Evolutionary conservation across 2,113 vertebrate genomes (phyloP), one percentile per base, ranked within the genome.

Genomic region (Numenius arquata): DNA sequence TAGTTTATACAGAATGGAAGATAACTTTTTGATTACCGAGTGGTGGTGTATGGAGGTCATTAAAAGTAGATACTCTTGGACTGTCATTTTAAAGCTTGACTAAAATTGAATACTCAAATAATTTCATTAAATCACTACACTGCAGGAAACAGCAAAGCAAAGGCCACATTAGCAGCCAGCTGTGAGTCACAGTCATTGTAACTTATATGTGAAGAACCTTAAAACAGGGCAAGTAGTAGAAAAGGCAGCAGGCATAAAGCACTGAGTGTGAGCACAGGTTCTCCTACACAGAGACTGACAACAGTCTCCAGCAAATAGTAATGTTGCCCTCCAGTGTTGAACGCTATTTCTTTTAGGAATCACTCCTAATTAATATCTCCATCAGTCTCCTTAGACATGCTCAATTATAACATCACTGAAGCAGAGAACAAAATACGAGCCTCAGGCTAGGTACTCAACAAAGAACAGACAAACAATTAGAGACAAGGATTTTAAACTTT

Each of bases 301-400:
- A 65, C 12, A 2, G 27, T 21, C 38, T 86, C 65, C 83, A 92
- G 76, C 77, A 87, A 90, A 78, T 4, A 11, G 76, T 81, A 71
- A 90, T 38, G 89, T 95, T 96, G 93, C 89, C 91, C 93, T 93
- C 84, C 95, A 91, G 89, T 91, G 93, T 95, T 89, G 80, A 89
- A 85, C 34, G 72, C 48, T 4, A 73, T 36, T 95, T 85, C 77
- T 85, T 95, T 89, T 81, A 84, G 48, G 52, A 90, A 87, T 94
- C 86, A 61, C 17, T 85, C 71, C 71, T 73, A 92, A 95, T 94
- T 94, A 93, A 6, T 87, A 96, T 58, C 74, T 85, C 87, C 78
- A 87, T 85, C 93, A 91, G 56, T 75, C 77, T 91, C 77, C 71
- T 94, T 65, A 75, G 77, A 93, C 45, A 82, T 66, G 70, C 62